Percentiles rank a stretch among this genome's conserved stretches.
These are phyloP conservation scores for Raja brachyura DNA, from an alignment of 2,113 vertebrate species.

Conservation along the genomic window DNA sequence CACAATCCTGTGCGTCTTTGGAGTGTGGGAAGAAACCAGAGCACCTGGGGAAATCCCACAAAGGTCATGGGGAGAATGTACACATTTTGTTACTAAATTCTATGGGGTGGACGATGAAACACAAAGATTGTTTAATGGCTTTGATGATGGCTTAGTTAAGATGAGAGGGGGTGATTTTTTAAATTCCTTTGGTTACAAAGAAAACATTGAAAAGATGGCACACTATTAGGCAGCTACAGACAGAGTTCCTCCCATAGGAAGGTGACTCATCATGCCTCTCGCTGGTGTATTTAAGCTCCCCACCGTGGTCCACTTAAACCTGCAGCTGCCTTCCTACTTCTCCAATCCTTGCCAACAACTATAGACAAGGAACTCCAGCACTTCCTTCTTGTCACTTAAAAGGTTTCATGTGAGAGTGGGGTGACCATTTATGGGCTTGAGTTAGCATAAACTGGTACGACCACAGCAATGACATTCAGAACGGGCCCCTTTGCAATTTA, in stretches of 20 bases:
- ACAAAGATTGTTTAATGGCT: neutral
- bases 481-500: neutral
- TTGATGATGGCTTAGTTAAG: neutral
- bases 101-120: neutral
- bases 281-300: neutral
- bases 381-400: neutral
- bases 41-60: too few species aligned
- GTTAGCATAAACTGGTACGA: neutral
- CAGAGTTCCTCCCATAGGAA: neutral
- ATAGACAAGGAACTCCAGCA: neutral
- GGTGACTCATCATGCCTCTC: neutral
- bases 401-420: neutral
- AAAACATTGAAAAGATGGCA: neutral
- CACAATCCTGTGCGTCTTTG: too few species aligned
- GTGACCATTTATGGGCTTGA: neutral
- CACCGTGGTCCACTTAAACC: neutral
- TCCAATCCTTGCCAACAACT: neutral
- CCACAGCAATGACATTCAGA: neutral
- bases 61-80: too few species aligned
- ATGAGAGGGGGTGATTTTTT: neutral
- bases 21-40: too few species aligned
- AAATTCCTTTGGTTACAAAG: neutral
- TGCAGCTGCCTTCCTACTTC: conserved; percentile 19
- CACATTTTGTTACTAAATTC: neutral
- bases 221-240: neutral